Conservation (phyloP, 92 coral and sea anemone species). For the Micromussa lordhowensis region DNA sequence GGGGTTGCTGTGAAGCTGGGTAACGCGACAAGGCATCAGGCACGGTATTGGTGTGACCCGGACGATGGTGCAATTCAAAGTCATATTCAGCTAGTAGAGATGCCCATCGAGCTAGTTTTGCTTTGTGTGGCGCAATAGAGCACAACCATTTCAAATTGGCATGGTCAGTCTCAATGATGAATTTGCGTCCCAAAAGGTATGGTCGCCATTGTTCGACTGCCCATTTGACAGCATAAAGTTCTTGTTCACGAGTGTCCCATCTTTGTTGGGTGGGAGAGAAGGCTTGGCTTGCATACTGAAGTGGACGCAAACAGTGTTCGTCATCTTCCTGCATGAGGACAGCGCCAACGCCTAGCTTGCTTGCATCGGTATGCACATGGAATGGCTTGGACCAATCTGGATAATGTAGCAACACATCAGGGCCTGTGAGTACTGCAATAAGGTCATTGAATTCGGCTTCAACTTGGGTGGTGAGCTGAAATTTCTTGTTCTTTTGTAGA, state of each 20-base stretch:
- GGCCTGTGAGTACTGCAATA: background rate
- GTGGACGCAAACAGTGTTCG: too few relatives aligned
- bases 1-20: background rate
- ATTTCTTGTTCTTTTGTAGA: conserved; percentile 5
- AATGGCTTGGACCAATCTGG: conserved; percentile 31
- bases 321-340: too few relatives aligned
- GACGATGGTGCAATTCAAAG: conserved; percentile 42
- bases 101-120: conserved; percentile 44
- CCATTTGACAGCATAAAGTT: too few relatives aligned
- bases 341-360: conserved; percentile 11
- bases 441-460: background rate
- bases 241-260: too few relatives aligned
- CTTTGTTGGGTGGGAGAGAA: too few relatives aligned
- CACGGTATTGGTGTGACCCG: conserved; percentile 23
- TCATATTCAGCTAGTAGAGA: conserved; percentile 21
- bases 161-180: conserved; percentile 12
- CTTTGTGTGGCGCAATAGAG: too few relatives aligned
- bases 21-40: conserved; percentile 44
- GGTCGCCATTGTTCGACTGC: background rate
- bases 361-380: conserved; percentile 29
- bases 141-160: background rate
- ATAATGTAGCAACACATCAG: background rate
- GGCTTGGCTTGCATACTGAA: too few relatives aligned
- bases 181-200: conserved; percentile 9
- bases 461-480: background rate